Percentiles rank a stretch among this genome's conserved stretches.
These are phyloP conservation scores for Myotis planiceps DNA, from an alignment of 2,797 vertebrate species.

Conservation along the genomic window DNA sequence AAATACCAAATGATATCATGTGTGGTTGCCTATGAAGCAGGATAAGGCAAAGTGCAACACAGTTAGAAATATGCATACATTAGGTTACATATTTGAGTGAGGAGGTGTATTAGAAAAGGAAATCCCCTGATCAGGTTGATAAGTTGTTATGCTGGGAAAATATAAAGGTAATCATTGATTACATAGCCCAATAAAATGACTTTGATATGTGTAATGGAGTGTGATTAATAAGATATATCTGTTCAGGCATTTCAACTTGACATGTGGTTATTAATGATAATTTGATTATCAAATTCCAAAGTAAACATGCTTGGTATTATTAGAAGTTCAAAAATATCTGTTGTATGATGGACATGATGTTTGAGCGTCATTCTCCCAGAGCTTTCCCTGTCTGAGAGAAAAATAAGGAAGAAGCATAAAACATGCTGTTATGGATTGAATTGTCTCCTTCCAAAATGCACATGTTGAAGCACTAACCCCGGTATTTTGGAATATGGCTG, in stretches of 20 bases:
- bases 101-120: background rate
- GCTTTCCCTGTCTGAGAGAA: background rate
- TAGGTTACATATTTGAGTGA: background rate
- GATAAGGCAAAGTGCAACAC: background rate
- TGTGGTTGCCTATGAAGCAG: background rate
- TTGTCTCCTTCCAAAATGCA: background rate
- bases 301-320: background rate
- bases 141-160: background rate
- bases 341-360: background rate
- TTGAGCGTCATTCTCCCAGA: background rate
- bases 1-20: background rate
- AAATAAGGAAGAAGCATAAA: background rate
- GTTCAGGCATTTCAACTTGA: slow-evolving; percentile 21
- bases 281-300: slow-evolving; percentile 1
- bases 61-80: background rate
- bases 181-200: background rate
- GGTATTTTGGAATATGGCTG: background rate
- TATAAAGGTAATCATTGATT: background rate
- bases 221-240: background rate
- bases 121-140: slow-evolving; percentile 34
- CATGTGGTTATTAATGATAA: slow-evolving; percentile 8
- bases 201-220: background rate
- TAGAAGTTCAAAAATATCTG: slow-evolving; percentile 26
- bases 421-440: background rate
- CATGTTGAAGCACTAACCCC: background rate